Evolutionary conservation across 2,113 vertebrate genomes (phyloP), one percentile per base, ranked within the genome.

Genomic region (Paramisgurnus dabryanus): DNA sequence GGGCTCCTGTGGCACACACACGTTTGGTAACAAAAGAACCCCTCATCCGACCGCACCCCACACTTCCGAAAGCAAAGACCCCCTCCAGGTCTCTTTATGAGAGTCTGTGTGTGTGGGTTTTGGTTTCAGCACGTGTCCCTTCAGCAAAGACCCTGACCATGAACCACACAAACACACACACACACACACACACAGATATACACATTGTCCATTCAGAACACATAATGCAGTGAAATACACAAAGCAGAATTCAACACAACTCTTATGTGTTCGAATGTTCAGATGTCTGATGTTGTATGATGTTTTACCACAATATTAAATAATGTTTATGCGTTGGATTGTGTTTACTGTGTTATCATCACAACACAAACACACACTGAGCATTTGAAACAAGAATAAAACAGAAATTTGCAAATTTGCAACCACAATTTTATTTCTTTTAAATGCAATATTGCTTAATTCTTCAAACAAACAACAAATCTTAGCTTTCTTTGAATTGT

Each of bases 51-150:
- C 55, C 40, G 71, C 71, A 61, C 71, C 71, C 71, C 57, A 74
- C 71, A 74, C 71, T 61, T 74, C 71, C 57, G 15, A 34, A 71
- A 57, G 69, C 50, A 71, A 71, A 71, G 50, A 71, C 69, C 34
- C 49, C 69, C 71, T 74, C 55, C 10, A 7, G 71, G 39, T 74
- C 57, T 61, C 71, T 74, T 61, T 57, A 57, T 61, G 77, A 10
- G 4, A 5, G 12, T 67, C 34, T 45, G 74, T 66, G 45, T 65
- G 61, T 34, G 73, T 34, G 39, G 76, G 41, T 65, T 78, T 27
- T 77, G 76, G 43, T 49, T 15, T 60, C 17, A 9, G 67, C 67
- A 70, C 41, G 76, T 39, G 67, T 67, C 76, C 75, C 41, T 66
- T 47, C 39, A 65, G 15, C 40, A 64, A 47, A 49, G 61, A 34